These are phyloP conservation scores for Ptychobarbus kaznakovi DNA, from an alignment of 2,797 vertebrate species.

Conservation along the genomic window DNA sequence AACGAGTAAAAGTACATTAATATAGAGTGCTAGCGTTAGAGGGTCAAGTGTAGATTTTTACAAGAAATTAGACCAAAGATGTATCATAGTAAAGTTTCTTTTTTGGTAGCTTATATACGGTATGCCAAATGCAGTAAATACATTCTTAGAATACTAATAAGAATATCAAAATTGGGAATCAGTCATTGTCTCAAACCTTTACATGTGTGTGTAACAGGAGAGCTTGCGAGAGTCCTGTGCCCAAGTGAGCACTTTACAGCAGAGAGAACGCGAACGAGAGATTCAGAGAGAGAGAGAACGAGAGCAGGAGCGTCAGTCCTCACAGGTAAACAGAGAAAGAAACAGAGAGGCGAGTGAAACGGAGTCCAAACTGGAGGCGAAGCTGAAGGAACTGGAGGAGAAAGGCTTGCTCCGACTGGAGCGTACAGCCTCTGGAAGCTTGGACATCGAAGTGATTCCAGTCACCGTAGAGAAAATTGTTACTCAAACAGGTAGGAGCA, in stretches of 20 bases:
- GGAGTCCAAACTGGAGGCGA: slow-evolving; percentile 82
- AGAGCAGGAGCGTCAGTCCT: slow-evolving; percentile 71
- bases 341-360: slow-evolving; percentile 64
- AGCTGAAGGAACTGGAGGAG: slow-evolving; percentile 87
- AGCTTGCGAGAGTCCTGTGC: slow-evolving; percentile 81
- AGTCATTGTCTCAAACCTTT: not conserved
- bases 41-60: not conserved
- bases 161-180: not conserved
- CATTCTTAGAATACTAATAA: not conserved
- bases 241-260: slow-evolving; percentile 76
- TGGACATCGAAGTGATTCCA: slow-evolving; percentile 88
- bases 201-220: slow-evolving; percentile 73
- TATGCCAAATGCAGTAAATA: no score
- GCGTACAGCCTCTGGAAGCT: slow-evolving; percentile 79
- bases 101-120: not conserved
- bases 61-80: no score
- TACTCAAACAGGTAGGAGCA: slow-evolving; percentile 42
- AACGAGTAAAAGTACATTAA: no score
- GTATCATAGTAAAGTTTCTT: no score
- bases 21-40: no score
- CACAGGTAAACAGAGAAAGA: slow-evolving; percentile 66
- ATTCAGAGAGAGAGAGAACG: slow-evolving; percentile 77
- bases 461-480: slow-evolving; percentile 67
- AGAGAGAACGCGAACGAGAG: slow-evolving; percentile 79
- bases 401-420: slow-evolving; percentile 86